These are phyloP conservation scores for Notarius lentiginosus DNA, from an alignment of 2,113 vertebrate genomes.

Conservation along the genomic window DNA sequence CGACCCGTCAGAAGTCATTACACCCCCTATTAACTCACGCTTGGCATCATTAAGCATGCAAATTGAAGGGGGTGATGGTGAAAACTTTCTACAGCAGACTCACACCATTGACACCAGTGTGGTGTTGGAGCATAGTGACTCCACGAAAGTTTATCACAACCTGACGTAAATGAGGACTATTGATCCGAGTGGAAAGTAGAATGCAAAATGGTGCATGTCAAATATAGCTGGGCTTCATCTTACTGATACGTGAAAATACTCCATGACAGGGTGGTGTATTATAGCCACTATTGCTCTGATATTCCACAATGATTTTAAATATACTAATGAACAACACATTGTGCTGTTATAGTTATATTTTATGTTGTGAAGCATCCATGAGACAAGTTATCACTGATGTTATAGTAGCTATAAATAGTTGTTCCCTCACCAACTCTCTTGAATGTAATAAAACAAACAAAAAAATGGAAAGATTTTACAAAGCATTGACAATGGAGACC, in stretches of 20 bases:
- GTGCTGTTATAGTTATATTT: not conserved
- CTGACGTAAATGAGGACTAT: not conserved
- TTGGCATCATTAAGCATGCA: slow-evolving; percentile 81
- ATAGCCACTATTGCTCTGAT: not conserved
- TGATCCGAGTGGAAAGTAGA: not conserved
- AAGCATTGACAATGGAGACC: not conserved
- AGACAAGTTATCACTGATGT: not conserved
- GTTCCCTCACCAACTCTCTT: not conserved
- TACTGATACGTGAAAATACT: not conserved
- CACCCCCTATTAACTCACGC: slow-evolving; percentile 79
- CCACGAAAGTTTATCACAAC: slow-evolving; percentile 14
- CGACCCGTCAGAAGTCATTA: slow-evolving; percentile 81
- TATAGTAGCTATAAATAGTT: not conserved
- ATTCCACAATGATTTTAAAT: not conserved
- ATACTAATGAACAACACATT: not conserved
- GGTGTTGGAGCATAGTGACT: not conserved
- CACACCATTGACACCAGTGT: not conserved
- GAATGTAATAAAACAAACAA: not conserved
- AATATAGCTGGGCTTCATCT: not conserved
- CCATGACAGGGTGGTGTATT: not conserved
- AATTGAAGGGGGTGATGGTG: slow-evolving; percentile 77
- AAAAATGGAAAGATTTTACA: not conserved
- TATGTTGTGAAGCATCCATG: not conserved
- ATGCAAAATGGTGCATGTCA: not conserved
- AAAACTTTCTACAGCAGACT: slow-evolving; percentile 71